Evolutionary conservation across 2,797 vertebrate genomes (phyloP).

Genomic region (Dendrocincla tyrannina): DNA sequence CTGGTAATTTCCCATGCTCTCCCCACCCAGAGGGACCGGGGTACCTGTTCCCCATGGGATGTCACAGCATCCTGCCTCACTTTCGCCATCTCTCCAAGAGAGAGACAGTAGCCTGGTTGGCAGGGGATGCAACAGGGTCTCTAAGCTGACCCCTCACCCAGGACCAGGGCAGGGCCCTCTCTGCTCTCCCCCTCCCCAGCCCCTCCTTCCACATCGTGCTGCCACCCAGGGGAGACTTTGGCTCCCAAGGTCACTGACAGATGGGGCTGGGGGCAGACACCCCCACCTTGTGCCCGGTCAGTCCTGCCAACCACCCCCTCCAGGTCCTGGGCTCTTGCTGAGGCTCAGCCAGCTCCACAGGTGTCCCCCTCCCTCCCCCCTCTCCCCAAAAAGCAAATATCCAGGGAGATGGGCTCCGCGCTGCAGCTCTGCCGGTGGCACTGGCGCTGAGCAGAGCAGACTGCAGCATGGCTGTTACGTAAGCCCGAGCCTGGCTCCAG

Average conservation of each 20-base stretch:
- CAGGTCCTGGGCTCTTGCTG: not conserved
- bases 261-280: not conserved
- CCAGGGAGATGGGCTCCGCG: conserved; percentile 13
- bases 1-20: not conserved
- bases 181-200: not conserved
- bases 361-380: not conserved
- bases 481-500: conserved; percentile 21
- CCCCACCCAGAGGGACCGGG: not conserved
- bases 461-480: conserved; percentile 54
- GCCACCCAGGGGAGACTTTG: not conserved
- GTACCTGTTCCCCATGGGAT: fast-evolving
- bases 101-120: fast-evolving
- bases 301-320: not conserved
- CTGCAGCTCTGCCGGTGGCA: conserved; percentile 57
- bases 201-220: not conserved
- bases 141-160: fast-evolving
- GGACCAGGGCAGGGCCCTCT: not conserved
- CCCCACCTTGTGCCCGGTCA: not conserved
- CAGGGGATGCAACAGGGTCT: not conserved
- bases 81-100: not conserved
- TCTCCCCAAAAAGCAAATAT: not conserved
- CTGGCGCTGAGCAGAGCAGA: conserved; percentile 50
- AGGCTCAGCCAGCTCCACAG: not conserved
- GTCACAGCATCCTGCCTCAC: not conserved
- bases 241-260: not conserved